Evolutionary conservation across 1,140 invertebrate species (phyloP).

Genomic region (Drosophila leontia): DNA sequence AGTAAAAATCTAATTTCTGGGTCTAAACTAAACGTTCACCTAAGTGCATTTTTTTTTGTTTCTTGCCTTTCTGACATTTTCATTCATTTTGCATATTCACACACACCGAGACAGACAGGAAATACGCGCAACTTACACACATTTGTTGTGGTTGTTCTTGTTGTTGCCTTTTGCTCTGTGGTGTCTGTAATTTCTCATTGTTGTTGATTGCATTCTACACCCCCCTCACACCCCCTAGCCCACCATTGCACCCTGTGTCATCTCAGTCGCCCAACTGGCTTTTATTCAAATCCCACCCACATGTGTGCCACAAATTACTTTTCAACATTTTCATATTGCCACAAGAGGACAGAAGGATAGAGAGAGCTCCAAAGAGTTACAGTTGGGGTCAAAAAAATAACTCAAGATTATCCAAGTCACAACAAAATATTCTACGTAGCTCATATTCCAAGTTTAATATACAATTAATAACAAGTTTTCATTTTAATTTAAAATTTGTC

Average conservation of each 20-base stretch:
- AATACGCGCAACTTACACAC: conserved; percentile 66
- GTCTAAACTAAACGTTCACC: not conserved
- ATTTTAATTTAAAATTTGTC: too few species aligned
- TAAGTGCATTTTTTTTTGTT: conserved; percentile 23
- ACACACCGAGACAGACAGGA: conserved; percentile 59
- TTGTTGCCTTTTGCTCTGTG: conserved; percentile 30
- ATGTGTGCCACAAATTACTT: conserved; percentile 79
- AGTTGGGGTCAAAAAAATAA: not conserved
- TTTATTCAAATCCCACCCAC: conserved; percentile 65
- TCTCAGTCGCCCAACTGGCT: conserved; percentile 14
- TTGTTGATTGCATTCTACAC: conserved; percentile 73
- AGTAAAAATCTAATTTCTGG: not conserved
- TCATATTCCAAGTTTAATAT: not conserved
- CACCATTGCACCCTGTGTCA: conserved; percentile 3
- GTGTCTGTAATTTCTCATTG: conserved; percentile 74
- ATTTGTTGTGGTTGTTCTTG: conserved; percentile 42
- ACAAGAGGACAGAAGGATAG: conserved; percentile 8
- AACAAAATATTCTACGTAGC: not conserved
- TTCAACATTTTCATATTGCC: conserved; percentile 44
- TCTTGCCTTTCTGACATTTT: conserved; percentile 46
- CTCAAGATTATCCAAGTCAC: not conserved
- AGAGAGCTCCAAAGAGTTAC: not conserved
- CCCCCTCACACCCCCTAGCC: conserved; percentile 15
- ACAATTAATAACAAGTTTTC: too few species aligned
- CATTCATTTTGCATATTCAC: conserved; percentile 63